These are phyloP conservation scores for Notamacropus eugenii DNA, from an alignment of 2,797 vertebrate species.

Conservation along the genomic window DNA sequence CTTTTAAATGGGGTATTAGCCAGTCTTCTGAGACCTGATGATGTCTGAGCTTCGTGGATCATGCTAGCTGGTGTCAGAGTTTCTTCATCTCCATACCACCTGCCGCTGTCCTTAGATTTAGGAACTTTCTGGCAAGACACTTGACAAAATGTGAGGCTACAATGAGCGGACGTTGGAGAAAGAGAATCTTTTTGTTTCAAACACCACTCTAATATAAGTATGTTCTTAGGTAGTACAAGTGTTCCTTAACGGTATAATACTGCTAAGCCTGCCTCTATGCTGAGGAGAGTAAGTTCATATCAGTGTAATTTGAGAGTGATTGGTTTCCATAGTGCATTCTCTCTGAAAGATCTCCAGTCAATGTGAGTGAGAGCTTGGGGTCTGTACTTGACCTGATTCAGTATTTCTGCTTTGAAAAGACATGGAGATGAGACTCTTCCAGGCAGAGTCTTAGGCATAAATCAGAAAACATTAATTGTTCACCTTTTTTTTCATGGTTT, in stretches of 20 bases:
- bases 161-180: neutral
- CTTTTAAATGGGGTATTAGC: neutral
- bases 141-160: neutral
- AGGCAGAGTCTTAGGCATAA: neutral
- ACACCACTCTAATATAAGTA: neutral
- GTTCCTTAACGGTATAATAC: neutral
- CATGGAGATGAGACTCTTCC: neutral
- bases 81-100: neutral
- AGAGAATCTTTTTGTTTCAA: neutral
- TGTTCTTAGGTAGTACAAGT: neutral
- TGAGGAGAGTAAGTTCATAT: neutral
- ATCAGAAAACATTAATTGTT: neutral
- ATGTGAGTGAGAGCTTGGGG: neutral
- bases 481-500: neutral
- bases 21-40: neutral
- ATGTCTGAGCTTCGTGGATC: neutral
- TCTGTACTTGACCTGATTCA: neutral
- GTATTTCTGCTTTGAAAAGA: neutral
- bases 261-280: neutral
- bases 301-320: neutral
- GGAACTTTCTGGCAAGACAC: neutral
- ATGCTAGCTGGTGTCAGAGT: neutral
- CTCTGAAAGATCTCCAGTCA: neutral
- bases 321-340: neutral
- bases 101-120: neutral